Percentiles rank a stretch among this genome's conserved stretches.
phyloP scores from a whole-genome alignment of 2,797 vertebrate genomes.

The Huso huso region DNA sequence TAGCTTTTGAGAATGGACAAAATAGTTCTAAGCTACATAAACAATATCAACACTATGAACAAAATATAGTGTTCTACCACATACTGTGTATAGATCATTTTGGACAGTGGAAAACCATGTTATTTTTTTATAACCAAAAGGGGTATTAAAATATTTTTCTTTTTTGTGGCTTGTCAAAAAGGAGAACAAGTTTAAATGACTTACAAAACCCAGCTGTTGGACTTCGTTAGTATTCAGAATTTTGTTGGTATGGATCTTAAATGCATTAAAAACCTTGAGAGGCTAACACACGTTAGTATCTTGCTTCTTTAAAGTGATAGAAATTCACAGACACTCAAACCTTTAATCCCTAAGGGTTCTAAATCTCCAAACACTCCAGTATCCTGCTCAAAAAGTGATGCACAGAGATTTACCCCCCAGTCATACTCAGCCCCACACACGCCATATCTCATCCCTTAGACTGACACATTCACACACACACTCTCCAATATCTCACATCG shows the following conservation, averaged over 20 bases:
- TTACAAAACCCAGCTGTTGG: too few relatives aligned
- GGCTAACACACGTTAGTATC: not conserved
- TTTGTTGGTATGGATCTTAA: not conserved
- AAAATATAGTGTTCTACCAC: too few relatives aligned
- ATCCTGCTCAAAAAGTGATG: constrained; percentile 11
- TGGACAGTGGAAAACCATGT: too few relatives aligned
- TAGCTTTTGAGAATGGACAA: too few relatives aligned
- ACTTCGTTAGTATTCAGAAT: too few relatives aligned
- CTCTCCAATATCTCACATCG: not conserved
- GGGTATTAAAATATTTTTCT: too few relatives aligned
- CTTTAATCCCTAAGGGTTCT: constrained; percentile 3
- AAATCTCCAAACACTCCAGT: constrained; percentile 3
- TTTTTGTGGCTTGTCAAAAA: too few relatives aligned
- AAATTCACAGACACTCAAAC: constrained; percentile 1
- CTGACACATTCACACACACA: not conserved
- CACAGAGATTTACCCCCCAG: not conserved
- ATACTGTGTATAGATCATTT: too few relatives aligned
- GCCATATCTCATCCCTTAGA: not conserved
- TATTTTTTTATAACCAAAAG: too few relatives aligned
- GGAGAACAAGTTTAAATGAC: too few relatives aligned
- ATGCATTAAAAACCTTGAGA: constrained; percentile 5
- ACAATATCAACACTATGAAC: too few relatives aligned
- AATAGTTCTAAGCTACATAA: too few relatives aligned
- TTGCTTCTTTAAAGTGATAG: not conserved
- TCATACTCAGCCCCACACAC: not conserved